Percentiles rank a stretch among this genome's conserved stretches.
Conservation (phyloP, 2,888 invertebrate genomes). For the Protophormia terraenovae region DNA sequence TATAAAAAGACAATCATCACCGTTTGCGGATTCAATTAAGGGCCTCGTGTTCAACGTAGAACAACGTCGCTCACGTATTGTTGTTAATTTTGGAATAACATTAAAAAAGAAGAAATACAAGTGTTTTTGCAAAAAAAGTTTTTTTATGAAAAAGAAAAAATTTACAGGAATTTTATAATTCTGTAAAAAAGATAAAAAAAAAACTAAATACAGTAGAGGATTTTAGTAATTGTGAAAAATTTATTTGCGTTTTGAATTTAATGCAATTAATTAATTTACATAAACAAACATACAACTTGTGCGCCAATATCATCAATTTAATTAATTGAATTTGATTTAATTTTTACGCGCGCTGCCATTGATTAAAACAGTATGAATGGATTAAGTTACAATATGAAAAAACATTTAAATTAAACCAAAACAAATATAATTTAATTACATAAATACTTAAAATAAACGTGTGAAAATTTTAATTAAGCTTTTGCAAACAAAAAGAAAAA, state of each 20-base stretch:
- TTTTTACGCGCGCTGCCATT: slow-evolving; percentile 73
- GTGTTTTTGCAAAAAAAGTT: slow-evolving; percentile 43
- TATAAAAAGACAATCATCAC: slow-evolving; percentile 86
- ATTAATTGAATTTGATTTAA: slow-evolving; percentile 76
- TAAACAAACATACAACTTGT: slow-evolving; percentile 43
- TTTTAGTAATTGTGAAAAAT: slow-evolving; percentile 54
- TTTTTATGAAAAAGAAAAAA: slow-evolving; percentile 30
- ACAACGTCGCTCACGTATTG: slow-evolving; percentile 68
- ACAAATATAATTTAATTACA: slow-evolving; percentile 28
- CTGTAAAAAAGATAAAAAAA: slow-evolving; percentile 33
- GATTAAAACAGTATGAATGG: slow-evolving; percentile 73
- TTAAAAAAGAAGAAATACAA: slow-evolving; percentile 55
- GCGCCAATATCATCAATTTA: slow-evolving; percentile 68
- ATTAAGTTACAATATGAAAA: slow-evolving; percentile 78
- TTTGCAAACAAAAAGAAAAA: background rate
- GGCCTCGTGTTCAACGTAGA: slow-evolving; percentile 77
- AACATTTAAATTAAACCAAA: slow-evolving; percentile 36
- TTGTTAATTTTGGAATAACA: slow-evolving; percentile 40
- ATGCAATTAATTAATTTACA: slow-evolving; percentile 79
- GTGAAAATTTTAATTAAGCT: slow-evolving; percentile 59
- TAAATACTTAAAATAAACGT: slow-evolving; percentile 52
- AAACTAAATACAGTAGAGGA: slow-evolving; percentile 36
- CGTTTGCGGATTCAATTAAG: slow-evolving; percentile 81
- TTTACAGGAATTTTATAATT: slow-evolving; percentile 53
- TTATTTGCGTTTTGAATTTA: slow-evolving; percentile 64